phyloP scores from a whole-genome alignment of 1,140 invertebrate species.

The Gryllus bimaculatus region DNA sequence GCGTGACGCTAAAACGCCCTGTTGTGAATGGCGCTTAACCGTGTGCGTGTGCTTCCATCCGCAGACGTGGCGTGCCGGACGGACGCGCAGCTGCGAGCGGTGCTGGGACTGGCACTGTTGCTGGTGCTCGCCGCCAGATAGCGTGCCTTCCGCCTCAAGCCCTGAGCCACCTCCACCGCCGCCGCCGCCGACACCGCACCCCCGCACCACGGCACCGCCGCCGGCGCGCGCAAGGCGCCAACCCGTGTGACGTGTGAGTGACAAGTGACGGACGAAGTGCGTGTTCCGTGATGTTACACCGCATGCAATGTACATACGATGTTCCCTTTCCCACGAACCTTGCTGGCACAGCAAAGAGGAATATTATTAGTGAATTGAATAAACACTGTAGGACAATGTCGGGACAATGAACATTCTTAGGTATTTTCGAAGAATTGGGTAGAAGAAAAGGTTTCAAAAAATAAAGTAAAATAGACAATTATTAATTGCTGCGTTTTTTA shows the following conservation, averaged over 20 bases:
- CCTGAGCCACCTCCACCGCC: not conserved
- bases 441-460: not conserved
- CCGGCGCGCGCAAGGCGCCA: not conserved
- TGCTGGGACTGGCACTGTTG: not conserved
- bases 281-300: not conserved
- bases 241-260: not conserved
- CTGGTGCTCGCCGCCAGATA: not conserved
- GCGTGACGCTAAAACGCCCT: too few species aligned
- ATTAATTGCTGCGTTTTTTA: not conserved
- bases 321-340: too few species aligned
- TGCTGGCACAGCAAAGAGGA: too few species aligned
- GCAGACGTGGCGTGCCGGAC: not conserved
- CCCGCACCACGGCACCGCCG: not conserved
- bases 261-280: not conserved
- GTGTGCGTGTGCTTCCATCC: not conserved
- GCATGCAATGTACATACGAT: too few species aligned
- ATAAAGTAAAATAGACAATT: not conserved
- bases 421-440: not conserved
- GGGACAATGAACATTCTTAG: not conserved
- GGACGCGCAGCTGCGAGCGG: not conserved
- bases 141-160: not conserved
- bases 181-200: not conserved
- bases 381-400: not conserved
- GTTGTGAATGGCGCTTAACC: too few species aligned
- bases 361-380: not conserved